Evolutionary conservation across 2,113 vertebrate species (phyloP), one percentile per base, ranked within the genome.

Genomic region (Myotis lucifugus): DNA sequence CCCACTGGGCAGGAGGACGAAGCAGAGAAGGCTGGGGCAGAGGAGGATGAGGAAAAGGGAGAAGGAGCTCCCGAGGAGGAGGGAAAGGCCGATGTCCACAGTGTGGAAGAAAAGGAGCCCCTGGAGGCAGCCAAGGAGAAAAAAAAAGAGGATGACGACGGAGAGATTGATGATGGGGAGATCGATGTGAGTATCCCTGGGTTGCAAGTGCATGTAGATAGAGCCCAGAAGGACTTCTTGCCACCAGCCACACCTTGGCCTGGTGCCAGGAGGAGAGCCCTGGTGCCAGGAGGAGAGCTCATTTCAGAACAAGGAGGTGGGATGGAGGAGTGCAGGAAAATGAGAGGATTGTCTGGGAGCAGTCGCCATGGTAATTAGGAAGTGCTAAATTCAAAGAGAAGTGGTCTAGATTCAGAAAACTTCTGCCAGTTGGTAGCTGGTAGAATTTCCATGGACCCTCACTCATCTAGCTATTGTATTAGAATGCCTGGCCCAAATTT

Each of bases 161-260:
- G 99, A 52, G 99, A 99, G 92, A 99, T 99, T 0, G 99, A 99
- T 21, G 99, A 99, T 54, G 99, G 99, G 88, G 99, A 99, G 97
- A 99, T 99, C 34, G 99, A 99, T 25, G 99, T 99, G 98, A 99
- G 99, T 99, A 64, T 27, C 13, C 50, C 34, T 0, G 48, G 42
- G 34, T 32, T 52, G 46, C 17, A 7, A 12, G 5, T 18, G 79
- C 2, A 3, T 32, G 56, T 46, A 13, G 37, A 13, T 13, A 32
- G 27, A 19, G 40, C 37, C 9, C 56, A 50, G 8, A 50, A 48
- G 46, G 46, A 21, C 74, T n/a, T 52, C 29, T 46, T 19, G 73
- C 42, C 73, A 12, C 32, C 46, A 32, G 17, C 79, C 37, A 23
- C 79, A 83, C 40, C 37, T 18, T 17, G 25, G 56, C 56, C 56